Conservation (phyloP, 2,888 invertebrate genomes). For the Meiosimyza platycephala region DNA sequence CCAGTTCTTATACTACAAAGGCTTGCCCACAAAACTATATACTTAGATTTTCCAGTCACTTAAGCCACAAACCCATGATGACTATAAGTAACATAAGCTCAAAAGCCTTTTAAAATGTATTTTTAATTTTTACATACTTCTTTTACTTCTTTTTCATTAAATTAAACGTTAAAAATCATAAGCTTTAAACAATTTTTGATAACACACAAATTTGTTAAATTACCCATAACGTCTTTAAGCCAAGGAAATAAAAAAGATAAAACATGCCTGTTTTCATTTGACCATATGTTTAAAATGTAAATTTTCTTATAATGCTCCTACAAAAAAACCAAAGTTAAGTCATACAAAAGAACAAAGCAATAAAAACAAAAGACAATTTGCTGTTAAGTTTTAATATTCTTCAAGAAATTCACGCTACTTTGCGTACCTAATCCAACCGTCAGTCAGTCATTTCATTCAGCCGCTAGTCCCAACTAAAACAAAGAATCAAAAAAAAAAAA, state of each 20-base stretch:
- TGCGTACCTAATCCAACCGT: constrained; percentile 15
- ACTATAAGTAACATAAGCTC: no score
- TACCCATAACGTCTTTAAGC: constrained; percentile 4
- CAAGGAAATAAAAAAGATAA: no score
- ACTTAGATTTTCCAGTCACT: no score
- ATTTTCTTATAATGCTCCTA: not conserved
- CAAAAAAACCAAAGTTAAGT: no score
- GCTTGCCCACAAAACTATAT: no score
- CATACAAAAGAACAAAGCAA: no score
- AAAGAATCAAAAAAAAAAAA: not conserved
- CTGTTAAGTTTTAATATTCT: not conserved
- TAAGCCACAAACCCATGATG: no score
- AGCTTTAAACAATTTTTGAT: not conserved
- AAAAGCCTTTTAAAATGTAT: no score
- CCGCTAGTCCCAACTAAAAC: not conserved
- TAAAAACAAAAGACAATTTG: not conserved
- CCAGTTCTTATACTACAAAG: no score
- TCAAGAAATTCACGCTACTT: constrained; percentile 14
- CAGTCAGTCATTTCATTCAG: not conserved
- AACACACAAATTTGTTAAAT: not conserved
- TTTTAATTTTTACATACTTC: no score
- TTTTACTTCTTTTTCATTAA: not conserved
- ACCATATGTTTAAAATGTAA: constrained; percentile 4
- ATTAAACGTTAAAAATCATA: not conserved
- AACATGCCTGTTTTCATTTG: no score